Evolutionary conservation across 2,113 vertebrate genomes (phyloP), one percentile per base, ranked within the genome.

Genomic region (Candoia aspera): DNA sequence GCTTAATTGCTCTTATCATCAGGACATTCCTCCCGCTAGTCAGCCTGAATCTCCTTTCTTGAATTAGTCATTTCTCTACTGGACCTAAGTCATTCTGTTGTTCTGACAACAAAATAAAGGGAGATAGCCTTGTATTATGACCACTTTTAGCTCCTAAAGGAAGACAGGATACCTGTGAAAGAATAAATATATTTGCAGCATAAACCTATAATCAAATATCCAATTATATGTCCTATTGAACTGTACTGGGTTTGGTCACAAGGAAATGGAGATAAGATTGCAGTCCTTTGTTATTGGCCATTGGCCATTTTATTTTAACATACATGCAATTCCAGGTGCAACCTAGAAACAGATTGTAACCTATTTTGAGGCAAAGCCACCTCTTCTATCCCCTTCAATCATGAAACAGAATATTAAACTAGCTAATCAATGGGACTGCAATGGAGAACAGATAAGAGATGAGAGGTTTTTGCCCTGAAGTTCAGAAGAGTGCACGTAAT

Each of bases 401-500:
- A 49, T 54, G 37, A 19, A 55, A 46, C 46, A 58, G 4, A 91
- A n/a, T 6, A 92, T 87, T 33, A 89, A 9, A 17, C 88, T 26
- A 11, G 8, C 11, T 10, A 89, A 37, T 33, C 49, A 95, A 92
- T 17, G 1, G 17, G 8, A 91, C 86, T 6, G 88, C 91, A 54
- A 84, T 60, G 88, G 91, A 95, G 90, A 53, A 55, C 21, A 91
- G 24, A 59, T 92, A 46, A 86, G 53, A 90, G 59, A 93, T 29
- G 54, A 94, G 86, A 93, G 93, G 62, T 79, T 79, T 21, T 55
- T 94, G 73, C 64, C 93, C 91, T 89, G 85, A 95, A 93, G 93
- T 90, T 94, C 92, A 96, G 94, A 19, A 95, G 95, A 54, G 93
- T 86, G 91, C 92, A 94, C 96, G 91, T 96, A 96, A 96, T 91